Percentiles rank a stretch among this genome's conserved stretches.
These are phyloP conservation scores for Dipodomys merriami DNA, from an alignment of 2,113 vertebrate species.

Conservation along the genomic window DNA sequence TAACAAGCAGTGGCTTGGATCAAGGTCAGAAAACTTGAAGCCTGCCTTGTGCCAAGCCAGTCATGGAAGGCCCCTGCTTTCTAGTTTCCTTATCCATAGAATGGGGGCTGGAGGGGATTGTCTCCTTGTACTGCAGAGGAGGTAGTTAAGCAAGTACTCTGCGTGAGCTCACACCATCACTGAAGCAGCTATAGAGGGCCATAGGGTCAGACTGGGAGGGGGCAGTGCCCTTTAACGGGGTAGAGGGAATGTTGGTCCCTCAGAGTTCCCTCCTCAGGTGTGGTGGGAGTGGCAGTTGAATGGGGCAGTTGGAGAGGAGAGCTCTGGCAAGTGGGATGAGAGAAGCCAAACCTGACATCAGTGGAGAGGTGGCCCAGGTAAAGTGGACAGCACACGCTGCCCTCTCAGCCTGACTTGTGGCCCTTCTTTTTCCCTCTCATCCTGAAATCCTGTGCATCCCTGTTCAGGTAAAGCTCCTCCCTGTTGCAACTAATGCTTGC, in stretches of 20 bases:
- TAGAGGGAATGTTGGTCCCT: constrained; percentile 40
- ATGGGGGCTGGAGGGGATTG: accelerated
- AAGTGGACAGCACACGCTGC: accelerated
- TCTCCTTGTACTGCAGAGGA: neutral
- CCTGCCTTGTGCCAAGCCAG: neutral
- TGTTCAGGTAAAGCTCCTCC: neutral
- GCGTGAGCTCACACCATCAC: neutral
- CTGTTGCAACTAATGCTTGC: neutral
- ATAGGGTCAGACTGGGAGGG: neutral
- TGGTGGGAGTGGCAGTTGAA: constrained; percentile 62
- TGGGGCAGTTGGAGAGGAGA: constrained; percentile 66
- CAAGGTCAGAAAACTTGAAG: neutral
- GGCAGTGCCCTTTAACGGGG: constrained; percentile 46
- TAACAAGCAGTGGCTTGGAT: neutral
- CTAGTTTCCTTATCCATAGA: neutral
- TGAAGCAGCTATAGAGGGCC: accelerated
- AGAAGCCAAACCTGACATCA: neutral
- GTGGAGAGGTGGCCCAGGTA: neutral
- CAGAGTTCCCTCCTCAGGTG: constrained; percentile 52
- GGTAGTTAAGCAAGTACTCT: neutral
- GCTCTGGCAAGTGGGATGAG: neutral
- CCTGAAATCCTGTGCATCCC: neutral
- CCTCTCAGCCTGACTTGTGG: neutral
- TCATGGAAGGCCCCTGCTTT: neutral
- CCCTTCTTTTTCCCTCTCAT: neutral